Percentiles rank a stretch among this genome's conserved stretches.
phyloP scores from a whole-genome alignment of 1,140 invertebrate species.

The Caenorhabditis inopinata region DNA sequence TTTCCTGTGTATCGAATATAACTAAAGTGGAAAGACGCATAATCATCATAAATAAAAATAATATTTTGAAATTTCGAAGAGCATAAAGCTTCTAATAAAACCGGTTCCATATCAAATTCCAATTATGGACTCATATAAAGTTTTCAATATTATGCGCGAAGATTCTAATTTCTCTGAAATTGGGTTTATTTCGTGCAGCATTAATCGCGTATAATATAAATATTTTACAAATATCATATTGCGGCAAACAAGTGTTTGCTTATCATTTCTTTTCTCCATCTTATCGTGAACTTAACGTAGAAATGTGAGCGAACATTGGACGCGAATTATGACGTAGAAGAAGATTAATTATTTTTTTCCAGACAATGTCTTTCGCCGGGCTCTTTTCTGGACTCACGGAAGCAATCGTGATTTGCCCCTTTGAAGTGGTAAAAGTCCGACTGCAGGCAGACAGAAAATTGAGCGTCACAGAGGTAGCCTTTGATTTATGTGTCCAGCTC shows the following conservation, averaged over 20 bases:
- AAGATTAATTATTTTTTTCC: slow-evolving; percentile 59
- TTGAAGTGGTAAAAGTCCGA: slow-evolving; percentile 89
- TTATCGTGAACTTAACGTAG: too few species aligned
- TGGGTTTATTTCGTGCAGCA: too few species aligned
- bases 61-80: too few species aligned
- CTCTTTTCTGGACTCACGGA: slow-evolving; percentile 83
- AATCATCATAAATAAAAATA: too few species aligned
- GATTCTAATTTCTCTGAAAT: too few species aligned
- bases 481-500: neutral
- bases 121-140: too few species aligned
- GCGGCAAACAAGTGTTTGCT: neutral
- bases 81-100: neutral
- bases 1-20: too few species aligned
- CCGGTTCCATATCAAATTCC: too few species aligned
- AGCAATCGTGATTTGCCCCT: slow-evolving; percentile 85
- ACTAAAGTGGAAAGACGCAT: too few species aligned
- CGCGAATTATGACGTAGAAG: slow-evolving; percentile 27
- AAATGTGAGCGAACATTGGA: neutral
- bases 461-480: slow-evolving; percentile 67
- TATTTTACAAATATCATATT: too few species aligned
- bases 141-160: too few species aligned
- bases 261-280: neutral
- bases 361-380: slow-evolving; percentile 84
- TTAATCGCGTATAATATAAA: too few species aligned
- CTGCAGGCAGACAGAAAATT: slow-evolving; percentile 72